Base-by-base conservation (phyloP, 1,140 invertebrate genomes). In the Drosophila ironensis region DNA sequence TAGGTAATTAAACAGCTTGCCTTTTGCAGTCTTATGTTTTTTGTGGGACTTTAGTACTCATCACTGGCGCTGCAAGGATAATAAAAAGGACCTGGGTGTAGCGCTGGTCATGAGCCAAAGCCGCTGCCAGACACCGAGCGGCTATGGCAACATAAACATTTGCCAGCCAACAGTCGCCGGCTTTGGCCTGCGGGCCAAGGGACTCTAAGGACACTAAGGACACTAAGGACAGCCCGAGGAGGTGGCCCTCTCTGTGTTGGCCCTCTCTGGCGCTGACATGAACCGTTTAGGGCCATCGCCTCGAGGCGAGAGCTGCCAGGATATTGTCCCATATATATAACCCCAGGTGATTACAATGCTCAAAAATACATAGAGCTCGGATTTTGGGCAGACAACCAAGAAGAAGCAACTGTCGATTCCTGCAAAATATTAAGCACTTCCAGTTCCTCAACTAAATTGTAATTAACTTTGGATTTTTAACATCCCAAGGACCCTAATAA, bases 61-160 rank as follows among this genome's bases (percentile, higher is more conserved):
- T 17, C 54, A 54, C 61, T 41, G 52, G 14, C 12, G 6, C 33
- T 2, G 33, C 4, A 6, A 9, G 25, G 47, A 27, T 1, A 14
- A 16, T n/a, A 20, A 24, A 38, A 1, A 42, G 8, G 12, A 17
- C 25, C 20, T 14, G 27, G 30, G 25, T 28, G 45, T 28, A 56
- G 24, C n/a, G n/a, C 54, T 60, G 48, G 48, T 53, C 24, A 53
- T 60, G 56, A 60, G 56, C 59, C 54, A 63, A 63, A 48, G 56
- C 22, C 40, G 28, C 35, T 14, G 35, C 24, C 20, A 59, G 53
- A 60, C 44, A 66, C 28, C 25, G 45, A 50, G 52, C 16, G 59
- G 47, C 41, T 40, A 57, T 53, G 37, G 42, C 57, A 44, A 71
- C 57, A 72, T 52, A 54, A 78, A 51, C 59, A 72, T 67, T 76